Evolutionary conservation across 2,113 vertebrate genomes (phyloP).

Genomic region (Mus spicilegus): DNA sequence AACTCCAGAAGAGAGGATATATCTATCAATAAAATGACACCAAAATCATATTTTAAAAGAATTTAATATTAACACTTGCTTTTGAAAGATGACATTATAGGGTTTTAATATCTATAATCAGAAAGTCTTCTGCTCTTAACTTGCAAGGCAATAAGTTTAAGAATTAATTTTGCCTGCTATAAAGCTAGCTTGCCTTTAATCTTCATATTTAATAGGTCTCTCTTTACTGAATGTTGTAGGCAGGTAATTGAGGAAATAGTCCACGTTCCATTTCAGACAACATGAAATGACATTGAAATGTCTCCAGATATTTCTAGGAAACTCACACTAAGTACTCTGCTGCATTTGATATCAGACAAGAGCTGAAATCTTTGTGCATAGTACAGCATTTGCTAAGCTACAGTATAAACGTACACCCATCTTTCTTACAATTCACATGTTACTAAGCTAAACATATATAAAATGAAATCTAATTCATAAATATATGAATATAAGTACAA

Average conservation of each 20-base stretch:
- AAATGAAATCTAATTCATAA: background rate
- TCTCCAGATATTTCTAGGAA: slow-evolving; percentile 64
- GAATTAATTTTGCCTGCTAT: slow-evolving; percentile 81
- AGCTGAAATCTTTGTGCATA: slow-evolving; percentile 26
- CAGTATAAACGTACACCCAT: background rate
- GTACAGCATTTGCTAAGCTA: slow-evolving; percentile 16
- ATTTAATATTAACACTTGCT: slow-evolving; percentile 80
- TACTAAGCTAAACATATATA: background rate
- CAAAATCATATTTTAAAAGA: slow-evolving; percentile 80
- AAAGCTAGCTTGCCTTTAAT: slow-evolving; percentile 77
- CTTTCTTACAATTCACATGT: slow-evolving; percentile 1
- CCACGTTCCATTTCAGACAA: slow-evolving; percentile 72
- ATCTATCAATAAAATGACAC: slow-evolving; percentile 82
- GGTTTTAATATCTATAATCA: slow-evolving; percentile 79
- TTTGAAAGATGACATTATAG: slow-evolving; percentile 81
- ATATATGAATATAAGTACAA: background rate
- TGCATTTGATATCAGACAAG: slow-evolving; percentile 53
- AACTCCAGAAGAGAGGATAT: slow-evolving; percentile 73
- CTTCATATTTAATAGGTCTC: slow-evolving; percentile 75
- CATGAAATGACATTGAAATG: slow-evolving; percentile 80
- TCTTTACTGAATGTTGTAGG: slow-evolving; percentile 79
- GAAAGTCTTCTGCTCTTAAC: slow-evolving; percentile 79
- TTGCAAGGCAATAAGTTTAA: slow-evolving; percentile 80
- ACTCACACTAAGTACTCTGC: slow-evolving; percentile 63
- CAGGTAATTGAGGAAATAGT: slow-evolving; percentile 75